Conservation (phyloP, 2,113 vertebrate genomes). For the Dipodomys stephensi region DNA sequence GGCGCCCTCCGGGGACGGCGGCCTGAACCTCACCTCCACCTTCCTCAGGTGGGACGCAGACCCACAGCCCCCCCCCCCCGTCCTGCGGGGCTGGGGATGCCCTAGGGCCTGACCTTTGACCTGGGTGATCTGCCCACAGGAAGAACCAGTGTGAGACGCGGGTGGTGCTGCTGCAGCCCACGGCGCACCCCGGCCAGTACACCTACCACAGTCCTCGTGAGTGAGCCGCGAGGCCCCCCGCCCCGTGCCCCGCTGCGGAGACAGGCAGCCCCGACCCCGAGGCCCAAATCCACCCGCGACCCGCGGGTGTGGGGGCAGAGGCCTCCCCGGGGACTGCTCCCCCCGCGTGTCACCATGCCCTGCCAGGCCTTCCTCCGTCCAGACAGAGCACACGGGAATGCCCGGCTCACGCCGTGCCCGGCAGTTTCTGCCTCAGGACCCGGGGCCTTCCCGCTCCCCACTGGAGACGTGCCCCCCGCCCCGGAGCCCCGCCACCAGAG, state of each 20-base stretch:
- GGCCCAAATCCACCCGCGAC: neutral
- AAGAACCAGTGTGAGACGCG: slow-evolving; percentile 70
- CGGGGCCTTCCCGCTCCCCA: too few relatives aligned
- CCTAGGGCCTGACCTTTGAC: neutral
- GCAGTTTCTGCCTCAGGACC: neutral
- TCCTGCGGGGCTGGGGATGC: neutral
- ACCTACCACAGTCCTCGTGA: slow-evolving; percentile 66
- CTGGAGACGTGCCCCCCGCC: neutral
- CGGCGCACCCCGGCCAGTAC: neutral
- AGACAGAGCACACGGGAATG: fast-evolving
- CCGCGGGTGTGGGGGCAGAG: too few relatives aligned
- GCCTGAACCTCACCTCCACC: slow-evolving; percentile 87
- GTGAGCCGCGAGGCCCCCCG: neutral
- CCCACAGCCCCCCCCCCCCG: neutral
- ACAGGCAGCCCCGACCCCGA: neutral
- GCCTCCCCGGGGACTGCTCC: neutral
- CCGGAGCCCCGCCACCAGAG: fast-evolving
- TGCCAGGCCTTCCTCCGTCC: neutral
- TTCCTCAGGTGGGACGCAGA: slow-evolving; percentile 83
- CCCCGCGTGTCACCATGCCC: neutral
- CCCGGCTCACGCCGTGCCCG: neutral
- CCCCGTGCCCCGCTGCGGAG: too few relatives aligned
- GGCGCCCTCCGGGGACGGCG: slow-evolving; percentile 76
- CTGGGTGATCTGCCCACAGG: slow-evolving; percentile 41
- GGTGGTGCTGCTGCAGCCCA: slow-evolving; percentile 23